Base-by-base conservation (phyloP, 2,113 vertebrate species). In the Passer domesticus region DNA sequence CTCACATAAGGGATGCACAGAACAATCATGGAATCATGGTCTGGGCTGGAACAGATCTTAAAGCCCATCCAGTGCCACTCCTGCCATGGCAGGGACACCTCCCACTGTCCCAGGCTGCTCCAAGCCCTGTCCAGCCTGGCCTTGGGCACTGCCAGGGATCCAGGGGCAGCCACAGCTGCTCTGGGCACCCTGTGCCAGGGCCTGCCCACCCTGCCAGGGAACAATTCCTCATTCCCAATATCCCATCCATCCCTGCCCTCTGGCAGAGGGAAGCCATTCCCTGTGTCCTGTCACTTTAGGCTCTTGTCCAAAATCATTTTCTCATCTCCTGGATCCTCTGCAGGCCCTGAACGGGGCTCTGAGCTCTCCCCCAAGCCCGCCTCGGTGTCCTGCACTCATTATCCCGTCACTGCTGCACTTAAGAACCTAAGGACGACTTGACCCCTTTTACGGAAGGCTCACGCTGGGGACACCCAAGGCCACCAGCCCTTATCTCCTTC, bases 41-140 rank as follows among this genome's bases (percentile, higher is more conserved):
- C 13, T 39, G 8, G 3, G 10, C 3, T 6, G 43, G n/a, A 35
- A 68, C 1, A 2, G 46, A 23, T 1, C 4, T 13, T 24, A 24
- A 21, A 28, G 6, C 15, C 0, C 46, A 13, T 3, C n/a, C 30
- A 4, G 2, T 11, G 0, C 39, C 52, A 27, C 6, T 8, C 21
- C 66, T 19, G 28, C 28, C 44, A 19, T 0, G 11, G 8, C 33
- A 84, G 58, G 44, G 24, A 58, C 50, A 9, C 24, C 9, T 66
- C 0, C 28, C 74, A 39, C 28, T 7, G 0, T 16, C 59, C 58
- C 81, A 84, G 49, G 64, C 0, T 33, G 58, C 64, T 78, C 64
- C 72, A 2, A 2, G 25, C 25, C 70, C 18, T 18, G 1, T 63
- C 63, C 79, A 77, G 0, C 43, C 56, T 37, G 31, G 64, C 64